Base-by-base conservation (phyloP, 2,113 vertebrate genomes). In the Oreotrochilus melanogaster region DNA sequence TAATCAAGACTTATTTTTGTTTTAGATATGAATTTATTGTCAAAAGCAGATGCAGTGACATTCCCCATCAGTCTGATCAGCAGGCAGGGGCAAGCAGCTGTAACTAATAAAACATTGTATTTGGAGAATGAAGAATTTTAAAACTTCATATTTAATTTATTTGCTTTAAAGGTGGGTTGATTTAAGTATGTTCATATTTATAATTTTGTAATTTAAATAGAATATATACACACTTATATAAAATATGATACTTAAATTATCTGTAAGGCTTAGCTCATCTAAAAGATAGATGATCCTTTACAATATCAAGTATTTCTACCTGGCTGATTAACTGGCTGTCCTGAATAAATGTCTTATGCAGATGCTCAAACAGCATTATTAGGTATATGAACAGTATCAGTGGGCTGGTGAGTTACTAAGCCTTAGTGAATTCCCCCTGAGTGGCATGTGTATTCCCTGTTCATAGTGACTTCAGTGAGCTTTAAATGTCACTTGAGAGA, bases 311-410 rank as follows among this genome's bases (percentile, higher is more conserved):
- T 57, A 60, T 72, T 87, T 92, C 10, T 19, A n/a, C 4, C 4
- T 3, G n/a, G 25, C 19, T 50, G 30, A 43, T 73, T 57, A 70
- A 58, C 19, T 74, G 39, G 53, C 9, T 7, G 2, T 33, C 13
- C 7, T 61, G 53, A 90, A 61, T 51, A 80, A 89, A 75, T 50
- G 16, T 18, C 13, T 43, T 43, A 23, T 54, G 42, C 8, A 76
- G 30, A 18, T 18, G 11, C 74, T 81, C 71, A 65, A 74, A 85
- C 17, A 13, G 2, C 5, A 14, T 7, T 21, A 23, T 23, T 61
- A 7, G 0, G 0, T 37, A 7, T 18, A 30, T 0, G 4, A 45
- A 21, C 18, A 82, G 5, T 21, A 25, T 18, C 53, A 53, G 7
- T 10, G 11, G 23, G 27, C 15, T 85, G 45, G 24, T 35, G 58